Percentiles rank a stretch among this genome's conserved stretches.
phyloP scores from a whole-genome alignment of 2,888 invertebrate genomes.

The Digitonthophagus gazella region DNA sequence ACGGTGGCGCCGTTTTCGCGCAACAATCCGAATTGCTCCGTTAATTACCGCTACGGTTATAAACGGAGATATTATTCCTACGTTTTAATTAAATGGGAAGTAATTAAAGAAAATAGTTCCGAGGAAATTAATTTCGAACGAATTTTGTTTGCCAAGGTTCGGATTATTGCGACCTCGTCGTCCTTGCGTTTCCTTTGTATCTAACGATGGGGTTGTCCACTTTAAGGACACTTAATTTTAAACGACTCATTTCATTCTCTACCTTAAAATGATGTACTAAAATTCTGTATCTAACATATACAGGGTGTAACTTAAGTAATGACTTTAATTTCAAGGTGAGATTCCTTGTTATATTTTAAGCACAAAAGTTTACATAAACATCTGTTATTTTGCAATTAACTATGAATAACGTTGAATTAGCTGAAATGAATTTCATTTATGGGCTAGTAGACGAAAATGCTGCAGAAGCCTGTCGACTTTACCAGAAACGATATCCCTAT shows the following conservation, averaged over 20 bases:
- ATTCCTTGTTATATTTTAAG: no score
- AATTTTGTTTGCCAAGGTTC: not conserved
- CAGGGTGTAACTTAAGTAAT: no score
- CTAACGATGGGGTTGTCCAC: not conserved
- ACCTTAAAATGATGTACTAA: no score
- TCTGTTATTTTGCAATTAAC: no score
- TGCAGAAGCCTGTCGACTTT: no score
- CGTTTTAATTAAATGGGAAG: not conserved
- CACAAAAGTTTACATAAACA: no score
- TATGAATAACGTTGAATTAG: no score
- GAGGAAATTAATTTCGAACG: not conserved
- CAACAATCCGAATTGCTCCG: not conserved
- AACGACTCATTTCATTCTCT: no score
- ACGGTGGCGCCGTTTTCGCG: not conserved
- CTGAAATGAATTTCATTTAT: no score
- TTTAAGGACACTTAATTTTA: not conserved
- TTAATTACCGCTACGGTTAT: not conserved
- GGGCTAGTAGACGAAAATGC: no score
- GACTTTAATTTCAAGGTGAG: no score
- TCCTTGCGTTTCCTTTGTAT: not conserved
- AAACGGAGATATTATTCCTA: not conserved
- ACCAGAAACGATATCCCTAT: no score
- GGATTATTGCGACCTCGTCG: not conserved
- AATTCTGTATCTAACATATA: not conserved
- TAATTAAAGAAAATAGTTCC: not conserved